phyloP scores from a whole-genome alignment of 1,140 invertebrate genomes.

The Drosophila ironensis region DNA sequence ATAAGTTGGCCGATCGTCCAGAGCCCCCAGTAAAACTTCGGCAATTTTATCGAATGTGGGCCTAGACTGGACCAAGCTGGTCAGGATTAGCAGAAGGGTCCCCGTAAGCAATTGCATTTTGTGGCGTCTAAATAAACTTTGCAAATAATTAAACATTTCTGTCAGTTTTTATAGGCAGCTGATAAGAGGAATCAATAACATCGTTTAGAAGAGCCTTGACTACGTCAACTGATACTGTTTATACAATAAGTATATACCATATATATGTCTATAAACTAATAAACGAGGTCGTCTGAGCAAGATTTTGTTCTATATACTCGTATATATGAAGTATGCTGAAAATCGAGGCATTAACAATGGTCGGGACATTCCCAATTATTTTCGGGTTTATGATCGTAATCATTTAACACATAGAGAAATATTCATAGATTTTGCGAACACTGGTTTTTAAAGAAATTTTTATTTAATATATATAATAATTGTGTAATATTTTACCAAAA shows the following conservation, averaged over 20 bases:
- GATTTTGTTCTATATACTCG: neutral
- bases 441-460: too few relatives aligned
- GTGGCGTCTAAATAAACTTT: neutral
- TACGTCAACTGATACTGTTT: neutral
- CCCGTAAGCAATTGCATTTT: neutral
- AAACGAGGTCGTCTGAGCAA: constrained; percentile 30
- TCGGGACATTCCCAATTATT: too few relatives aligned
- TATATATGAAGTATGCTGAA: too few relatives aligned
- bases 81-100: neutral
- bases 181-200: neutral
- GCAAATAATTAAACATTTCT: neutral
- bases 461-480: too few relatives aligned
- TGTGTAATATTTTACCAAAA: too few relatives aligned
- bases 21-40: neutral
- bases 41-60: neutral
- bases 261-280: constrained; percentile 5
- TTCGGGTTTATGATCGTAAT: too few relatives aligned
- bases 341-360: too few relatives aligned
- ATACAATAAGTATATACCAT: neutral
- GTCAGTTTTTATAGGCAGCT: neutral
- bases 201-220: neutral
- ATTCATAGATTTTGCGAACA: too few relatives aligned
- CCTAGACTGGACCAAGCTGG: neutral
- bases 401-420: too few relatives aligned
- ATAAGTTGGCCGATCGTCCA: neutral